Base-by-base conservation (phyloP, 2,888 invertebrate genomes). In the Drosophila putrida region DNA sequence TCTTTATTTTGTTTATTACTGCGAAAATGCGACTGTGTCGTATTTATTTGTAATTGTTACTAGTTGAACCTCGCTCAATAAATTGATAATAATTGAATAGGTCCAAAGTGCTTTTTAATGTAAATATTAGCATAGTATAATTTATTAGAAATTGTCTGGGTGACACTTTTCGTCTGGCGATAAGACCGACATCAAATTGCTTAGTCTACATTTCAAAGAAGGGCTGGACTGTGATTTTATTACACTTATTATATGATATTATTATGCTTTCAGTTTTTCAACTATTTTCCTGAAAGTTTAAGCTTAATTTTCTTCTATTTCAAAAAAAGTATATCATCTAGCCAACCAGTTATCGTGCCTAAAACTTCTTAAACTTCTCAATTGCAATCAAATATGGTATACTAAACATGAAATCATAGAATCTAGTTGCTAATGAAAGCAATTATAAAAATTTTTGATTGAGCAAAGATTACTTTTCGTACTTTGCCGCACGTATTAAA, bases 61-160 rank as follows among this genome's bases (percentile, higher is more conserved):
- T 49, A 6, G 6, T 2, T 28, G 11, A 43, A 6, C 2, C 8
- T 20, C 36, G 27, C 6, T 4, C 28, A 10, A 9, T 31, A 41
- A n/a, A 6, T 49, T 51, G 44, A 36, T 55, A 11, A 50, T 46
- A 10, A 20, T 43, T 27, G 39, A 28, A 39, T 44, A 49, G 38
- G 64, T 55, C 33, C 77, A 75, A 75, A 70, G 80, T 79, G 10
- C 53, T 35, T 9, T 8, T 44, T 44, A 44, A 6, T 44, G 44
- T 44, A 44, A n/a, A 49, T 36, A 50, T 25, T 49, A 11, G 10
- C 0, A 5, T 31, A 47, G 20, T 49, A 25, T 39, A 51, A 33
- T 53, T 15, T 27, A 10, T 28, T 36, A n/a, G 4, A 36, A 50
- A 25, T 53, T 53, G 53, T 53, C 27, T 58, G 38, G 9, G 38